Evolutionary conservation across 1,140 invertebrate species (phyloP).

Genomic region (Nomia melanderi): DNA sequence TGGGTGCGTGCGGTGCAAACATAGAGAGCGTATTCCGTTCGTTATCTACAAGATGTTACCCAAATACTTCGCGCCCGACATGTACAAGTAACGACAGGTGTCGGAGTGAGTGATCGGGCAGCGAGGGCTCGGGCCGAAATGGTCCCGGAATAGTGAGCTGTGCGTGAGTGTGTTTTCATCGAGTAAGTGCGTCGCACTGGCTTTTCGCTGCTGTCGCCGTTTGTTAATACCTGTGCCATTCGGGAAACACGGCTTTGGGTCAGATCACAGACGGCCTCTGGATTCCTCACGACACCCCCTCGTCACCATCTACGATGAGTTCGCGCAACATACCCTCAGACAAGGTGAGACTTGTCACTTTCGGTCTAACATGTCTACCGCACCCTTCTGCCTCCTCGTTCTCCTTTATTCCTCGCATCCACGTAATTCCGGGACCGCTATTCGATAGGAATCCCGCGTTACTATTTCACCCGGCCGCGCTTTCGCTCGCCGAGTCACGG

Average conservation of each 20-base stretch:
- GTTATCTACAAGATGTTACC: slow-evolving; percentile 70
- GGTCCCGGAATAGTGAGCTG: slow-evolving; percentile 66
- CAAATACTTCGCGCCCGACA: slow-evolving; percentile 70
- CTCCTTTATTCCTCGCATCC: slow-evolving; percentile 20
- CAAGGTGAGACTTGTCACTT: slow-evolving; percentile 69
- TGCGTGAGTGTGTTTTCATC: slow-evolving; percentile 63
- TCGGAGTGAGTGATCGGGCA: slow-evolving; percentile 55
- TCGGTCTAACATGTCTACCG: slow-evolving; percentile 54
- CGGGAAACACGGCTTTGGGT: slow-evolving; percentile 54
- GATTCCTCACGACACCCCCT: slow-evolving; percentile 62
- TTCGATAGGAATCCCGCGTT: slow-evolving; percentile 8
- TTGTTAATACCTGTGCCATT: slow-evolving; percentile 48
- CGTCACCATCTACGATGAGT: slow-evolving; percentile 72
- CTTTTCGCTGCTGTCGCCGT: slow-evolving; percentile 42
- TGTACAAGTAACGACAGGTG: slow-evolving; percentile 72
- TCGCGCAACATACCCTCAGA: slow-evolving; percentile 77
- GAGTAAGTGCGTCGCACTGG: slow-evolving; percentile 45
- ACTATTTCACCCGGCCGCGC: not conserved
- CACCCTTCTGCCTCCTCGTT: slow-evolving; percentile 53
- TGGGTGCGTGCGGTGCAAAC: slow-evolving; percentile 59
- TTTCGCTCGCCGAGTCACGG: slow-evolving; percentile 10
- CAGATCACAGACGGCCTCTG: slow-evolving; percentile 68
- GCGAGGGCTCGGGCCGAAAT: slow-evolving; percentile 56
- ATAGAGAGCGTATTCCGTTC: slow-evolving; percentile 42
- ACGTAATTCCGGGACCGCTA: not conserved